These are phyloP conservation scores for Erebia ligea DNA, from an alignment of 2,888 invertebrate genomes.

Conservation along the genomic window DNA sequence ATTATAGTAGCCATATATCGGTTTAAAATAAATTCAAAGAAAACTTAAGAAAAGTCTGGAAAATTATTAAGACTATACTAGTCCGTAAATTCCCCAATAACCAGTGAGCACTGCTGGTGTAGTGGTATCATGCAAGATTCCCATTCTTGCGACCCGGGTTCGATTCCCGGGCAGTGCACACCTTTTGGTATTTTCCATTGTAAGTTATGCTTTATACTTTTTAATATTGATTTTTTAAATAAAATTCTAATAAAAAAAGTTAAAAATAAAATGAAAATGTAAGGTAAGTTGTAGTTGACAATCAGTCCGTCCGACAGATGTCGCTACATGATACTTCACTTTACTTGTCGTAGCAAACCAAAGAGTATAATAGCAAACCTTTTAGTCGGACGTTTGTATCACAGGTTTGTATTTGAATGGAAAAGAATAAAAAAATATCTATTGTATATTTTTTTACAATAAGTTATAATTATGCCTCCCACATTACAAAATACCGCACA, in stretches of 20 bases:
- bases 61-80: neutral
- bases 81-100: rapidly evolving
- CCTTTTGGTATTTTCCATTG: constrained; percentile 9
- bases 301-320: constrained; percentile 5
- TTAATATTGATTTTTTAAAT: neutral
- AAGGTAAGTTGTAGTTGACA: neutral
- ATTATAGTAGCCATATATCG: neutral
- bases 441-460: neutral
- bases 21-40: too few species aligned
- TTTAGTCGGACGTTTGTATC: neutral
- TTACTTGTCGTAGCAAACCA: neutral
- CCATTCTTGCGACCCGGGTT: constrained; percentile 99
- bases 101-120: constrained; percentile 93
- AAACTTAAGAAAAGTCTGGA: neutral
- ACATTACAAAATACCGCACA: constrained; percentile 48
- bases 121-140: constrained; percentile 99
- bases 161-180: constrained; percentile 95
- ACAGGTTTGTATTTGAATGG: too few species aligned
- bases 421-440: neutral
- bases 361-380: too few species aligned
- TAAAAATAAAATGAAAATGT: too few species aligned
- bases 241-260: neutral
- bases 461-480: constrained; percentile 8
- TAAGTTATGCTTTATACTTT: neutral
- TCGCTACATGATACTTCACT: neutral